phyloP scores from a whole-genome alignment of 2,113 vertebrate genomes.

The Mesocricetus auratus region DNA sequence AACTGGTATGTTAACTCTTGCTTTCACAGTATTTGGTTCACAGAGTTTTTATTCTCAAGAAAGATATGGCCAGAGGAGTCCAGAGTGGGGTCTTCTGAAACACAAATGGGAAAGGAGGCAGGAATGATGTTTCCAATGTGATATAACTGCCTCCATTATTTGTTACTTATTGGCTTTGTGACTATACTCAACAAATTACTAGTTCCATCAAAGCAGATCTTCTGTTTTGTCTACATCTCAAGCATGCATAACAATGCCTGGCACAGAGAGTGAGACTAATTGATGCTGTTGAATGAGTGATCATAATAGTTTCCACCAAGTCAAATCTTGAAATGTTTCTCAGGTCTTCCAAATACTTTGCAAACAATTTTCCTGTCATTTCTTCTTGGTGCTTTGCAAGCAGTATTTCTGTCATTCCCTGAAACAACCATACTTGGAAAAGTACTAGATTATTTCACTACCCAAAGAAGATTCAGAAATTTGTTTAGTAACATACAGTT shows the following conservation, averaged over 20 bases:
- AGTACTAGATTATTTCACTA: not conserved
- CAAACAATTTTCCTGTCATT: not conserved
- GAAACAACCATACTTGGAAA: not conserved
- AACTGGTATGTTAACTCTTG: not conserved
- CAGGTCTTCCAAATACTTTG: not conserved
- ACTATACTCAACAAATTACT: not conserved
- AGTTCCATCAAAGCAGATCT: not conserved
- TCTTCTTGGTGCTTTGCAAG: not conserved
- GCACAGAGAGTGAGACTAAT: not conserved
- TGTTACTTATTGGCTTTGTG: not conserved
- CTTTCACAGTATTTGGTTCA: not conserved
- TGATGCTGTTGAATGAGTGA: not conserved
- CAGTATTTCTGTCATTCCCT: not conserved
- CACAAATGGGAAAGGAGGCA: not conserved
- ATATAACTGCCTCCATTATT: not conserved
- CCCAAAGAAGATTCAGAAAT: not conserved
- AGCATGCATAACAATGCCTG: not conserved
- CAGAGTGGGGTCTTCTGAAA: not conserved
- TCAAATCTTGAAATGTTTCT: not conserved
- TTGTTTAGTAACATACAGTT: not conserved
- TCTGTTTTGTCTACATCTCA: not conserved
- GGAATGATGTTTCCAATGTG: no score
- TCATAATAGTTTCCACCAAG: not conserved
- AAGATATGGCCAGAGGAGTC: not conserved
- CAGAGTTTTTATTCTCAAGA: not conserved